These are phyloP conservation scores for Sinocyclocheilus maitianheensis DNA, from an alignment of 2,113 vertebrate species.

Conservation along the genomic window DNA sequence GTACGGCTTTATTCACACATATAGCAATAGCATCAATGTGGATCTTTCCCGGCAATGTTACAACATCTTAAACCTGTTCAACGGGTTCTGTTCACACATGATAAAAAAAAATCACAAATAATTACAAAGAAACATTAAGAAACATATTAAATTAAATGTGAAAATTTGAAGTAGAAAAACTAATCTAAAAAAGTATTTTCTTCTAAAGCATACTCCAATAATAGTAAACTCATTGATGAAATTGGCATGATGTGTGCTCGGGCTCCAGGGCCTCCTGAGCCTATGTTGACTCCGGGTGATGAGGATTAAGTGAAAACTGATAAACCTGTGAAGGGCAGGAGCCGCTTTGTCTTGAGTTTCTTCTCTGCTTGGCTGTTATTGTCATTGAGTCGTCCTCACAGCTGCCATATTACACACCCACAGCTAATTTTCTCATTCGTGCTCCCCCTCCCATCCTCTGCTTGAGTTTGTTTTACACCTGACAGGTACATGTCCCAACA, in stretches of 20 bases:
- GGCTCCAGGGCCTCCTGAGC: neutral
- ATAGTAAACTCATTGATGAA: neutral
- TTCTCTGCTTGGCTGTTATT: neutral
- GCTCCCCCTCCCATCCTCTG: neutral
- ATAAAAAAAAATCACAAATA: no score
- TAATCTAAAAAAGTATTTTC: neutral
- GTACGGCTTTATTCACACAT: no score
- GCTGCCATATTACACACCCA: constrained; percentile 4
- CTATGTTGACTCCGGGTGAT: neutral
- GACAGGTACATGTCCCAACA: constrained; percentile 45
- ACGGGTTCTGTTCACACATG: neutral
- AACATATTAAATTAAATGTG: no score
- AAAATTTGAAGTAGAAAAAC: neutral
- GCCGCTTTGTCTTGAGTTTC: constrained; percentile 15
- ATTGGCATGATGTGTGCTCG: no score
- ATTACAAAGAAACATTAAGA: no score
- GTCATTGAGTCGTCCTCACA: neutral
- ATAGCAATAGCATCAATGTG: no score
- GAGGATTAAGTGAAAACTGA: constrained; percentile 5
- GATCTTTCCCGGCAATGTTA: neutral
- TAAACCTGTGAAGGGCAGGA: neutral
- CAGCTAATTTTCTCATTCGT: constrained; percentile 28
- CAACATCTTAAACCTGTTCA: neutral
- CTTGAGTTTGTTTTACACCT: neutral
- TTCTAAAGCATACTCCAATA: neutral